Base-by-base conservation (phyloP, 2,888 invertebrate genomes). In the Malthinus seriepunctatus region DNA sequence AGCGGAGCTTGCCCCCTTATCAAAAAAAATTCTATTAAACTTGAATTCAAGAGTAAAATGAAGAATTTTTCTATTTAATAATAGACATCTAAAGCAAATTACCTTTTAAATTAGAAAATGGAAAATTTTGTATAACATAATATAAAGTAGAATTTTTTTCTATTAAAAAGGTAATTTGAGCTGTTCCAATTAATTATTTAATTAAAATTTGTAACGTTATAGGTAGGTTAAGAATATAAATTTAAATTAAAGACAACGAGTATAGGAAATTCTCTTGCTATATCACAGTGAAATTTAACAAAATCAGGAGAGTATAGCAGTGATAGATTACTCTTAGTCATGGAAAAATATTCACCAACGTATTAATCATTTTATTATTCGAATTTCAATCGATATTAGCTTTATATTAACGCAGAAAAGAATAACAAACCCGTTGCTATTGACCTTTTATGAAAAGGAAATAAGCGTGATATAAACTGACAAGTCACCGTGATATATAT, bases 401-500 rank as follows among this genome's bases (percentile, higher is more conserved):
- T 54, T 57, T 63, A 57, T 61, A 63, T 56, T 54, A 58, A 65
- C 60, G 64, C 63, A 60, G 57, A 55, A 63, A 64, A 66, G 67
- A 66, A 65, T 63, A 57, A 56, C 62, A 60, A 62, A 59, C 56
- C 62, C 49, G 51, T 48, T 56, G 55, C 63, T 51, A 59, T 63
- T 54, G 63, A 60, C 52, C 62, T 53, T 64, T 66, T 67, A 62
- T 67, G 60, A 60, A 67, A 66, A 65, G 68, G 67, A 69, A 69
- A 68, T 68, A 65, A 68, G 65, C 67, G 63, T 64, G 63, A 63
- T 65, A 63, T 63, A 65, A 67, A 65, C 63, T 64, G 66, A 66
- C 68, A 66, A 67, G 68, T 67, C 67, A 66, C 63, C 62, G 64
- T 69, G 70, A 69, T 68, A 66, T 68, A 66, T 69, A 68, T 68